Evolutionary conservation across 2,113 vertebrate species (phyloP).

Genomic region (Ailuropoda melanoleuca): DNA sequence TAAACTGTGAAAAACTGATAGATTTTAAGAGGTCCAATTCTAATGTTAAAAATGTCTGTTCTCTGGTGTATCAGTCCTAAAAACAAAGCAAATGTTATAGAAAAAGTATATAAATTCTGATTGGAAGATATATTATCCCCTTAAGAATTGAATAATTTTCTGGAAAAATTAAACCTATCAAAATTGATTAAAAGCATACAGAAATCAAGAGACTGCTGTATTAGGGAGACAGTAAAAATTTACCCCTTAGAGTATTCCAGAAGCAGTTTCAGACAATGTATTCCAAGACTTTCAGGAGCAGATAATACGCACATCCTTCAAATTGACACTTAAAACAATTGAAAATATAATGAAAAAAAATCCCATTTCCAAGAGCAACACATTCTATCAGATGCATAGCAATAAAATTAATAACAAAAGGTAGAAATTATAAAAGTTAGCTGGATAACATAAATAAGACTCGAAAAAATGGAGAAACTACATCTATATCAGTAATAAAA

Average conservation of each 20-base stretch:
- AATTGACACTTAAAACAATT: background rate
- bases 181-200: background rate
- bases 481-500: background rate
- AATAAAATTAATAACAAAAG: background rate
- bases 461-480: background rate
- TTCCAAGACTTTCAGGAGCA: background rate
- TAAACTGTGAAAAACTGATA: background rate
- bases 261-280: background rate
- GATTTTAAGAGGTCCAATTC: background rate
- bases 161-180: background rate
- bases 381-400: background rate
- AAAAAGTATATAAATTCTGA: background rate
- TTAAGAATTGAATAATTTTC: background rate
- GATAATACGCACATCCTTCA: background rate
- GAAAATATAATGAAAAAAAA: background rate
- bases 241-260: background rate
- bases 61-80: background rate
- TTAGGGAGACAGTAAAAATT: background rate
- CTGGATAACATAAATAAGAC: background rate
- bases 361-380: background rate
- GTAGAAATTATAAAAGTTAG: background rate
- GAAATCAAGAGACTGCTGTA: background rate
- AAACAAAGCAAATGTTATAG: background rate
- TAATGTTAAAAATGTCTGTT: background rate
- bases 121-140: background rate